Conservation (phyloP, 2,888 invertebrate species). For the Marronus borbonicus region DNA sequence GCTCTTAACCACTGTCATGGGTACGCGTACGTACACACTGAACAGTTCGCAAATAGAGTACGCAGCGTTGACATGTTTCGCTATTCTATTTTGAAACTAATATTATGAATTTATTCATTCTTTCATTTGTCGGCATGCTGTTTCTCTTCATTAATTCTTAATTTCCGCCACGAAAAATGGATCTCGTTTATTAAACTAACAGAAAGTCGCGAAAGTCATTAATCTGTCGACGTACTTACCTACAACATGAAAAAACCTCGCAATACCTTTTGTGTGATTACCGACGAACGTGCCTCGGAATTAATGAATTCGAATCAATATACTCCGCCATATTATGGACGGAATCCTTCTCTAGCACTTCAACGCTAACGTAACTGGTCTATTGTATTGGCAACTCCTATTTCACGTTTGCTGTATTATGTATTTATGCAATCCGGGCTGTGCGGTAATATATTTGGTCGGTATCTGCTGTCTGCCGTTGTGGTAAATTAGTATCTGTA, state of each 20-base stretch:
- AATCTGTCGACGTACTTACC: constrained; percentile 28
- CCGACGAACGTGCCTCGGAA: constrained; percentile 21
- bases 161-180: constrained; percentile 5
- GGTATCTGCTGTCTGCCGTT: constrained; percentile 15
- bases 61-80: too few relatives aligned
- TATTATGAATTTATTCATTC: background rate
- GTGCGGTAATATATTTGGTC: background rate
- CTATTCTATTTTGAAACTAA: background rate
- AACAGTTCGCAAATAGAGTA: too few relatives aligned
- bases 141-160: constrained; percentile 14
- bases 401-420: constrained; percentile 10
- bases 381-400: constrained; percentile 27
- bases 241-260: constrained; percentile 9
- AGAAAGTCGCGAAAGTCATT: constrained; percentile 24
- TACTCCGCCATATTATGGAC: constrained; percentile 1
- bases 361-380: constrained; percentile 10
- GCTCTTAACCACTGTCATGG: too few relatives aligned
- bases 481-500: constrained; percentile 27
- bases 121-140: background rate
- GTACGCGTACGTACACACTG: too few relatives aligned
- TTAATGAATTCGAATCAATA: constrained; percentile 33
- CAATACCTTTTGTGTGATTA: constrained; percentile 28
- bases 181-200: constrained; percentile 22
- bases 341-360: background rate
- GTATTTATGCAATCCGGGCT: constrained; percentile 11